Base-by-base conservation (phyloP, 1,140 invertebrate species). In the Zaprionus camerounensis region DNA sequence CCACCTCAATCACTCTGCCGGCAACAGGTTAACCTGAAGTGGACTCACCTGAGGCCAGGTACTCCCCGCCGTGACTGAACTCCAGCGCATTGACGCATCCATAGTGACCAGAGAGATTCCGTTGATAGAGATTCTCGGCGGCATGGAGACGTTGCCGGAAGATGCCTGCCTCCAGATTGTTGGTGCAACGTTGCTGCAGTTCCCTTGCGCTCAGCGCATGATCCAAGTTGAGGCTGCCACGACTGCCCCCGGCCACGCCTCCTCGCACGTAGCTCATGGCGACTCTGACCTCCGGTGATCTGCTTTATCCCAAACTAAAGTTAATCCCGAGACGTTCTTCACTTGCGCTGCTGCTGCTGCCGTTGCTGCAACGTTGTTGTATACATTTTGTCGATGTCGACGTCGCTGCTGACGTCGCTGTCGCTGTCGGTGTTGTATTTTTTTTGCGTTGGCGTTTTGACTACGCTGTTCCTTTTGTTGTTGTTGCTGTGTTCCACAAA, bases 11-110 rank as follows among this genome's bases (percentile, higher is more conserved):
- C 1, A 20, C 13, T 3, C 3, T 31, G 13, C 1, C 2, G 5
- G 17, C 11, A 34, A n/a, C n/a, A 36, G 68, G 76, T 78, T 81
- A 28, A 20, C 9, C 3, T 20, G 20, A 31, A 13, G 5, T 71
- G 80, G 3, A 94, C 75, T 84, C 12, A 98, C 98, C 98, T 86
- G 98, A 99, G 71, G 96, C 95, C 57, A 99, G 94, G 67, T 96
- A 95, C 91, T 97, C 95, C 72, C 98, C 98, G 93, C 97, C 95
- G 61, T 95, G 95, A 5, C 97, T 98, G 94, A 99, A 99, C 93
- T 99, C 98, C 78, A 99, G 97, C 26, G 98, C 98, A 95, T 99
- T 99, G 26, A 99, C 97, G 94, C 98, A 99, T 78, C 98, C 98
- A 94, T 95, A 99, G 94, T 99, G 98, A 34, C 96, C 96, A 66